Base-by-base conservation (phyloP, 2,113 vertebrate genomes). In the Cyprinus carpio region DNA sequence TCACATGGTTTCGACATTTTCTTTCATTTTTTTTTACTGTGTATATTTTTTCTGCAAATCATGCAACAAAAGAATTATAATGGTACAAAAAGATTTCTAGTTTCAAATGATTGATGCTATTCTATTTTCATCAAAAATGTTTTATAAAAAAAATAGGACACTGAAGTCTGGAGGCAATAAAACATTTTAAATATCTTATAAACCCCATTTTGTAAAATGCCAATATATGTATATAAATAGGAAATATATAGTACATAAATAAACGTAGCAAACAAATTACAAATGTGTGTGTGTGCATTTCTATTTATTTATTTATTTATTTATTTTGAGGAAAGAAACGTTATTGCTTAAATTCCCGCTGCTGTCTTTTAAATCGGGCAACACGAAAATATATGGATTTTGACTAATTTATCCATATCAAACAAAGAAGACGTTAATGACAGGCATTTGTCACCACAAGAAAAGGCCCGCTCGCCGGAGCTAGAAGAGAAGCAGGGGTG, bases 401-500 rank as follows among this genome's bases (percentile, higher is more conserved):
- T 31, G 23, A 40, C 49, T n/a, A 13, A 79, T 81, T 23, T 76
- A 43, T 62, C 15, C 34, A 56, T 31, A 20, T n/a, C 43, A 67
- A 27, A 76, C 27, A 34, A 76, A 75, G 79, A n/a, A 85, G 72
- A 56, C 46, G n/a, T 29, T 18, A 86, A 67, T 64, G 60, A 65
- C 69, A 23, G n/a, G 29, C 37, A n/a, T n/a, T n/a, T 34, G 46
- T 43, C n/a, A 75, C 31, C 9, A 25, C 69, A n/a, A 77, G n/a
- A 81, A 74, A 64, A 46, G 77, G 18, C 25, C 31, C 65, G 62
- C 65, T 23, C n/a, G n/a, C n/a, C n/a, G n/a, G n/a, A n/a, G 10
- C 54, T n/a, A n/a, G n/a, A 56, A 46, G 76, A 46, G 77, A 76
- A 77, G 78, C 86, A 87, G 86, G 60, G 82, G 86, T 75, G n/a